Evolutionary conservation across 1,140 invertebrate species (phyloP), one percentile per base, ranked within the genome.

Genomic region (Temnothorax longispinosus): DNA sequence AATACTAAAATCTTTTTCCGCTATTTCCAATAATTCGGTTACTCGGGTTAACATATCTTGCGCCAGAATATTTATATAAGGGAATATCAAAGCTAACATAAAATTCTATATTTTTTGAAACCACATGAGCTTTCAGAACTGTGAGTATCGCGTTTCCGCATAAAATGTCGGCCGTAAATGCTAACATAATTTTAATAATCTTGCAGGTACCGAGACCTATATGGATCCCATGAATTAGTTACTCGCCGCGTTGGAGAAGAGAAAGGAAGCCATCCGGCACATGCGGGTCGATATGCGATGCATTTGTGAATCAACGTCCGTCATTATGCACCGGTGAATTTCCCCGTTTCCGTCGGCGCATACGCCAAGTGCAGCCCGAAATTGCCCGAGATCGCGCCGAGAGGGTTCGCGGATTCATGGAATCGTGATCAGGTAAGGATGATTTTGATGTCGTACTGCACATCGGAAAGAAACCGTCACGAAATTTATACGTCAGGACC

Each of bases 281-380:
- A 64, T 6, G 47, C 18, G 35, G 35, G 69, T 89, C 87, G 52
- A 54, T 52, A 41, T 65, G 44, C 75, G 71, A 77, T 86, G 76
- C 44, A 78, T 35, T 85, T 38, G 87, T 89, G 87, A 74, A 62
- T 75, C 69, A 52, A 50, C 78, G 82, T 65, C 75, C 75, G 71
- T 87, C 64, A 67, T 90, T 89, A 41, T 74, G 65, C 71, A 67
- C 54, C 85, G 56, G 85, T 87, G 88, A 82, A 87, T 77, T 82
- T 82, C 6, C 18, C 15, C 38, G 67, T 38, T 82, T 82, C 18
- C 65, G 15, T 58, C 52, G 47, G 38, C 32, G 52, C 44, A 35
- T 35, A 69, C 65, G 18, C 54, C 60, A 47, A 56, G 27, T 38
- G 75, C 41, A 64, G 52, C 3, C 35, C 50, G 52, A 58, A 82